Base-by-base conservation (phyloP, 2,797 vertebrate genomes). In the Lithobates sylvaticus region DNA sequence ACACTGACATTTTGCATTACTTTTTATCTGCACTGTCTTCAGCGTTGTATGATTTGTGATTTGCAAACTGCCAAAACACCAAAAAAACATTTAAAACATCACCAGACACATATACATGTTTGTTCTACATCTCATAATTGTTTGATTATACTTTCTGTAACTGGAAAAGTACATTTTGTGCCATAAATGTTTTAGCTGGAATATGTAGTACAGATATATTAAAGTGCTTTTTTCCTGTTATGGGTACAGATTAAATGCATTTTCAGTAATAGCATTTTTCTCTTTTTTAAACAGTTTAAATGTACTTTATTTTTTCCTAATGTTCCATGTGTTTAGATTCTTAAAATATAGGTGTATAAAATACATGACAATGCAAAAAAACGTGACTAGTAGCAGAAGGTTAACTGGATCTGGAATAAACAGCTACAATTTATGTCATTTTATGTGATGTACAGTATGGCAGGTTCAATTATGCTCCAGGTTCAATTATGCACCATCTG, bases 111-210 rank as follows among this genome's bases (percentile, higher is more conserved):
- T 78, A 32, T 47, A 2, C 29, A 2, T 44, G 29, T 65, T 50
- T 79, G 34, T 18, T 29, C 34, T 70, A 71, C 68, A 79, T 69
- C 26, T 77, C 8, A 16, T 69, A 54, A 81, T 36, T 5, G 3
- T 72, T 61, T 72, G 12, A 72, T 81, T 61, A 61, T 61, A 18
- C 13, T 81, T 72, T 58, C 7, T 58, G 21, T 29, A 58, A 21
- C 68, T 54, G 29, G 47, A 81, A 81, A 15, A 71, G 69, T 81
- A 61, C 79, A 72, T 72, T 64, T 54, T 72, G 29, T 81, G 23
- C 79, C 2, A 58, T 81, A 72, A 54, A 71, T 81, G 29, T 34
- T 81, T 81, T 58, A 68, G 47, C 29, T 47, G 23, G 44, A 80
- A 71, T 3, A 72, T 58, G n/a, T 72, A 13, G 67, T 54, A 71